Evolutionary conservation across 1,140 invertebrate genomes (phyloP).

Genomic region (Helicorthomorpha holstii): DNA sequence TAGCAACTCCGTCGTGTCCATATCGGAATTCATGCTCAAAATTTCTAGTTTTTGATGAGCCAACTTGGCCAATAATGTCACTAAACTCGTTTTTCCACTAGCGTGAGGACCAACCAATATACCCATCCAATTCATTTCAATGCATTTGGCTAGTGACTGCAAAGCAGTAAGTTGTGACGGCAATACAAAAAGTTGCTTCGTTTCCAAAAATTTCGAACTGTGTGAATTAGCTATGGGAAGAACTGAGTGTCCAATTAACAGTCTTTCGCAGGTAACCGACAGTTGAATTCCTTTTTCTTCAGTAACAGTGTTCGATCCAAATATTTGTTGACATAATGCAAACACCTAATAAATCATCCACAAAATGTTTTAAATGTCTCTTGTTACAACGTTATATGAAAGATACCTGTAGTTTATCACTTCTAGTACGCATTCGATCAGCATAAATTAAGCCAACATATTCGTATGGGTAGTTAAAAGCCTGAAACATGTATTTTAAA

Average conservation of each 20-base stretch:
- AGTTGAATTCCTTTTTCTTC: too few species aligned
- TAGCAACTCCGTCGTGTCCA: constrained; percentile 87
- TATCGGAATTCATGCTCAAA: constrained; percentile 73
- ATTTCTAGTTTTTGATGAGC: constrained; percentile 53
- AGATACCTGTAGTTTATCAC: constrained; percentile 45
- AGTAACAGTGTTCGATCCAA: too few species aligned
- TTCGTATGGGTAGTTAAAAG: constrained; percentile 35
- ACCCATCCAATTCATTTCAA: constrained; percentile 80
- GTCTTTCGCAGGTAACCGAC: too few species aligned
- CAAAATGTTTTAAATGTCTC: too few species aligned
- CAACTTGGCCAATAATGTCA: constrained; percentile 57
- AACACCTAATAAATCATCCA: too few species aligned
- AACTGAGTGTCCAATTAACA: too few species aligned
- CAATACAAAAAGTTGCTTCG: too few species aligned
- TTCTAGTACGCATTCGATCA: constrained; percentile 53
- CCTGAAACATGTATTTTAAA: background rate
- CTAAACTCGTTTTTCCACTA: constrained; percentile 63
- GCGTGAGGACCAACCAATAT: constrained; percentile 67
- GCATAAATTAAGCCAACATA: constrained; percentile 59
- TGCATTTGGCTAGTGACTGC: constrained; percentile 57
- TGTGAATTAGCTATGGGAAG: too few species aligned
- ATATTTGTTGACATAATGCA: too few species aligned
- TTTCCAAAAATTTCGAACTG: too few species aligned
- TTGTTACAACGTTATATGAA: too few species aligned
- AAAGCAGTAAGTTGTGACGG: constrained; percentile 45